phyloP scores from a whole-genome alignment of 2,888 invertebrate genomes.

The Eudemis profundana region DNA sequence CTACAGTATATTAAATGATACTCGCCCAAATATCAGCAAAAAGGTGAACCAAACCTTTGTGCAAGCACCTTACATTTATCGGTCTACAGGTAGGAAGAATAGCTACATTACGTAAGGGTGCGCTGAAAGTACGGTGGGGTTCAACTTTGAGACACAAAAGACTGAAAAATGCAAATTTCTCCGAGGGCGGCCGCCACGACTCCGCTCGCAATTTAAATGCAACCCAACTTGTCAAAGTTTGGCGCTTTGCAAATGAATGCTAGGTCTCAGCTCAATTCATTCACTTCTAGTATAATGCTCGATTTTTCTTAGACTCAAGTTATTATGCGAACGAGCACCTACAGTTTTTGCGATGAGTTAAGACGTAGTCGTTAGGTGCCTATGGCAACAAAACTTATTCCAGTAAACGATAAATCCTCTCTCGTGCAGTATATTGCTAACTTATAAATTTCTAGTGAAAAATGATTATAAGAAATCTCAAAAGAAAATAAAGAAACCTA shows the following conservation, averaged over 20 bases:
- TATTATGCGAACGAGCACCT: slow-evolving; percentile 9
- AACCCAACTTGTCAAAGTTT: slow-evolving; percentile 76
- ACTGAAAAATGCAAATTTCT: slow-evolving; percentile 73
- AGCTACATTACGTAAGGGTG: slow-evolving; percentile 15
- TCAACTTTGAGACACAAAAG: slow-evolving; percentile 60
- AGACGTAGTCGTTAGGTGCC: background rate
- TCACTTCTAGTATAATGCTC: slow-evolving; percentile 26
- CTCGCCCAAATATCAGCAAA: no score
- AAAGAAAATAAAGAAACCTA: slow-evolving; percentile 50
- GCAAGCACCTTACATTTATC: background rate
- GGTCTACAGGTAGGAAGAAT: slow-evolving; percentile 13
- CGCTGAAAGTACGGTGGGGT: slow-evolving; percentile 52
- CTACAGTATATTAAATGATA: no score
- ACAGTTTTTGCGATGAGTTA: background rate
- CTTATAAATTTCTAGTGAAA: background rate
- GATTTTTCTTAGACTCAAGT: slow-evolving; percentile 29
- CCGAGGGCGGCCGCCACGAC: slow-evolving; percentile 55
- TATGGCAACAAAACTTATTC: background rate
- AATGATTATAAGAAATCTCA: background rate
- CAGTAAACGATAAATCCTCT: background rate
- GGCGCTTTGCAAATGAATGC: slow-evolving; percentile 71
- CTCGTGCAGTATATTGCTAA: background rate
- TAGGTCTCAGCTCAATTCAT: slow-evolving; percentile 52
- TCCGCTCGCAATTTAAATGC: slow-evolving; percentile 72
- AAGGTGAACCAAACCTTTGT: no score